Evolutionary conservation across 2,888 invertebrate species (phyloP), one percentile per base, ranked within the genome.

Genomic region (Chymomyza fuscimana): DNA sequence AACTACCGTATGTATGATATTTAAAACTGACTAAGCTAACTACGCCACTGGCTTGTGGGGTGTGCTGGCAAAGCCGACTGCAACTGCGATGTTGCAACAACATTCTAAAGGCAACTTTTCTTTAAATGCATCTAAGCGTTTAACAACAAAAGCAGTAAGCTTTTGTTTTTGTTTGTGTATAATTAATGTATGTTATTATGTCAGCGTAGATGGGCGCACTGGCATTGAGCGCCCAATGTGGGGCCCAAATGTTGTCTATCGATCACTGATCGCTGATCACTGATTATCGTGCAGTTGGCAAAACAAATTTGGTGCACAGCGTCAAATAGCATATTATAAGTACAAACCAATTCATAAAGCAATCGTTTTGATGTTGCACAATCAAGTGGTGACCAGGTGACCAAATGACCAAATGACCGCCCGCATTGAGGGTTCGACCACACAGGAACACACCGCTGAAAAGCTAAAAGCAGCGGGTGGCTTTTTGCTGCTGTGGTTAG

Each of bases 151-250:
- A 12, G 40, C 40, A 46, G 40, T 46, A 32, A 32, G 32, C 32
- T 32, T 32, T 32, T 62, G 56, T 73, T 72, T 76, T 62, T 76
- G 65, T 78, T 73, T 70, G 74, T 69, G 67, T 81, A 78, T 82
- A 89, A 88, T 88, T 84, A 85, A 85, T 88, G 80, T 87, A 77
- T 89, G 86, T 80, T 85, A 82, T 88, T 88, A 85, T 79, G 74
- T 69, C 77, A 71, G 65, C 40, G 22, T 46, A n/a, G 60, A 60
- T 15, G 19, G 52, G 52, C 52, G 16, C 52, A 65, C 64, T 87
- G 87, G 79, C 83, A 84, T 84, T 84, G 87, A 81, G 79, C 51
- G 40, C 56, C 40, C 40, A 46, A 46, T 46, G 40, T 66, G 86
- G 58, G 22, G 58, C 86, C 83, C 83, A 86, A 76, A 78, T 78